Evolutionary conservation across 53 echinoderm and acorn worm species (phyloP).

Genomic region (Holothuria leucospilota): DNA sequence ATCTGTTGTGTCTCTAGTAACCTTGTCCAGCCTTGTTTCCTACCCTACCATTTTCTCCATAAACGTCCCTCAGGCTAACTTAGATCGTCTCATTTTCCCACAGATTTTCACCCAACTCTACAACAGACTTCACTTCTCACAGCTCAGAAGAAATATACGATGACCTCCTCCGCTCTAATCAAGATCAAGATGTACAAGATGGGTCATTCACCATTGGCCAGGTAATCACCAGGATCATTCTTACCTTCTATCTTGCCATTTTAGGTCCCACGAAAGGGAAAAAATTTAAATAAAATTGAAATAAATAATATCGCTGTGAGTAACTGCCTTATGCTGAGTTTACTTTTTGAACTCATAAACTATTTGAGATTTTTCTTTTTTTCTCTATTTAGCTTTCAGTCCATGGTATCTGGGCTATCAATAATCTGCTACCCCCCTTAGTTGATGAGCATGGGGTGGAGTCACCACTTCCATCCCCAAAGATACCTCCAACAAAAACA

Average conservation of each 20-base stretch:
- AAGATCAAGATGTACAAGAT: slow-evolving; percentile 60
- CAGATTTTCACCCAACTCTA: slow-evolving; percentile 31
- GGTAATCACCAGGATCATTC: slow-evolving; percentile 21
- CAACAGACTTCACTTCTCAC: slow-evolving; percentile 38
- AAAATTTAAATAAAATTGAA: too few species aligned
- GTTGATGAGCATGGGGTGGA: slow-evolving; percentile 69
- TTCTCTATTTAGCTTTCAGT: slow-evolving; percentile 74
- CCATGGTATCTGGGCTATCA: slow-evolving; percentile 96
- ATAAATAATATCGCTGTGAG: too few species aligned
- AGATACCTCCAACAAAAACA: slow-evolving; percentile 45
- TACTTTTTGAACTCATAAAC: too few species aligned
- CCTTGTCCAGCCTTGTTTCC: too few species aligned
- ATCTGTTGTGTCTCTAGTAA: too few species aligned
- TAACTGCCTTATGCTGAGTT: too few species aligned
- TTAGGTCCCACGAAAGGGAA: too few species aligned
- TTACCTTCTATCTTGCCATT: too few species aligned
- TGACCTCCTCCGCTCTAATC: slow-evolving; percentile 70
- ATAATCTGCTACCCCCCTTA: slow-evolving; percentile 87
- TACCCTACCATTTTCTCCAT: too few species aligned
- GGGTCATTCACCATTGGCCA: slow-evolving; percentile 67
- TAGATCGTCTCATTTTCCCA: too few species aligned
- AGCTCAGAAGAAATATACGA: slow-evolving; percentile 62
- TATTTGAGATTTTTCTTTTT: neutral
- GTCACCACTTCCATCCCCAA: slow-evolving; percentile 32
- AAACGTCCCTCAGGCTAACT: too few species aligned